Evolutionary conservation across 2,888 invertebrate species (phyloP).

Genomic region (Criorhina ranunculi): DNA sequence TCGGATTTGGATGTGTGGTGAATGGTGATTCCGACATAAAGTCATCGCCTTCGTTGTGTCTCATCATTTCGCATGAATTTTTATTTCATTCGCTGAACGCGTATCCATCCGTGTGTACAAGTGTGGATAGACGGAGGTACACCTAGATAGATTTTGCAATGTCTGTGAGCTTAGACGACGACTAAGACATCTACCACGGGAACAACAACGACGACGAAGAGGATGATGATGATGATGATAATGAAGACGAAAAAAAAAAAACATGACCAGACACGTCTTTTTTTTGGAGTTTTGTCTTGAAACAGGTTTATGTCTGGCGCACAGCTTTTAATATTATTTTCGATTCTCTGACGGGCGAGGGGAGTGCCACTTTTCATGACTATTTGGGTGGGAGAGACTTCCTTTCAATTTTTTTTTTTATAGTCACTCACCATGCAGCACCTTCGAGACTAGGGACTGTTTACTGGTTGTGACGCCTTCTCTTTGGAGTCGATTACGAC

Average conservation of each 20-base stretch:
- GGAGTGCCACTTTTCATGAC: slow-evolving; percentile 32
- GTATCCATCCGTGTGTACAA: slow-evolving; percentile 25
- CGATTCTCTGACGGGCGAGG: not conserved
- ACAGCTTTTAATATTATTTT: slow-evolving; percentile 64
- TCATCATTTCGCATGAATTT: slow-evolving; percentile 73
- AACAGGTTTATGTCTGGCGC: slow-evolving; percentile 75
- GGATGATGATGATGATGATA: slow-evolving; percentile 28
- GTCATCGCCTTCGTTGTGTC: slow-evolving; percentile 64
- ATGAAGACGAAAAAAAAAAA: slow-evolving; percentile 55
- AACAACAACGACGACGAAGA: slow-evolving; percentile 52
- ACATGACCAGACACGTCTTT: slow-evolving; percentile 68
- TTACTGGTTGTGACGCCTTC: slow-evolving; percentile 34
- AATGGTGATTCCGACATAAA: slow-evolving; percentile 57
- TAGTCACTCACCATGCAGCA: slow-evolving; percentile 15
- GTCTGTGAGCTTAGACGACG: slow-evolving; percentile 66
- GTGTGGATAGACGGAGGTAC: not conserved
- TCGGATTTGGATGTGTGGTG: slow-evolving; percentile 30
- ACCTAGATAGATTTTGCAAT: slow-evolving; percentile 38
- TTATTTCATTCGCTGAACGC: slow-evolving; percentile 43
- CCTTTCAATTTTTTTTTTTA: slow-evolving; percentile 38
- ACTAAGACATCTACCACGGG: slow-evolving; percentile 8
- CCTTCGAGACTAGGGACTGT: slow-evolving; percentile 43
- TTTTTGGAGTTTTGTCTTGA: slow-evolving; percentile 47
- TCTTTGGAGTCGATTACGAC: slow-evolving; percentile 25
- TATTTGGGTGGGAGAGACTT: slow-evolving; percentile 54